Conservation (phyloP, 53 echinoderm and acorn worm genomes). For the Antedon mediterranea region DNA sequence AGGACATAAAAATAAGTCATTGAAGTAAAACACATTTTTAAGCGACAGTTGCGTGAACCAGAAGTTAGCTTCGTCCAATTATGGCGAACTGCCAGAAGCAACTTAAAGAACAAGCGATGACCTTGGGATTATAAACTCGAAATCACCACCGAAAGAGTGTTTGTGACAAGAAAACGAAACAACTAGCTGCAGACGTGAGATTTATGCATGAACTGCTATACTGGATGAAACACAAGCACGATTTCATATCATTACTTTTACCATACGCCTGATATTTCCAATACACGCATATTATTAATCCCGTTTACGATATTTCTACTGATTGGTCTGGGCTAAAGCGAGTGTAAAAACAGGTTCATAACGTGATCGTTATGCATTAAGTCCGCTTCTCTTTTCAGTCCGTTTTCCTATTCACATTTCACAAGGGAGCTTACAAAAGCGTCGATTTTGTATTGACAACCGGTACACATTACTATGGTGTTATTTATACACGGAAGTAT, state of each 20-base stretch:
- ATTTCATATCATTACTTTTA: neutral
- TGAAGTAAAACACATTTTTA: no score
- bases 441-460: neutral
- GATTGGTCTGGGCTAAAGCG: neutral
- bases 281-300: no score
- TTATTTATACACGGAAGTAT: neutral
- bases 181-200: neutral
- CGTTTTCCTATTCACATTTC: neutral
- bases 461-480: neutral
- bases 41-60: no score
- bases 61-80: neutral
- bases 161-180: neutral
- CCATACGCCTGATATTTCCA: no score
- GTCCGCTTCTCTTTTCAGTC: neutral
- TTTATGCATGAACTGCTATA: neutral
- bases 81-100: conserved; percentile 1
- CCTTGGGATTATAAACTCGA: neutral
- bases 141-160: neutral
- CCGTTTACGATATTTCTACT: neutral
- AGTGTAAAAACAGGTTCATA: neutral
- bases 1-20: no score
- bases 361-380: neutral
- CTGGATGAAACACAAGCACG: neutral
- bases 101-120: neutral
- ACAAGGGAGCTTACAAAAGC: neutral